A percentile compares a stretch with the other conserved stretches of the same genome.
These are phyloP conservation scores for Microplitis deprimator DNA, from an alignment of 2,888 invertebrate species.

Conservation along the genomic window DNA sequence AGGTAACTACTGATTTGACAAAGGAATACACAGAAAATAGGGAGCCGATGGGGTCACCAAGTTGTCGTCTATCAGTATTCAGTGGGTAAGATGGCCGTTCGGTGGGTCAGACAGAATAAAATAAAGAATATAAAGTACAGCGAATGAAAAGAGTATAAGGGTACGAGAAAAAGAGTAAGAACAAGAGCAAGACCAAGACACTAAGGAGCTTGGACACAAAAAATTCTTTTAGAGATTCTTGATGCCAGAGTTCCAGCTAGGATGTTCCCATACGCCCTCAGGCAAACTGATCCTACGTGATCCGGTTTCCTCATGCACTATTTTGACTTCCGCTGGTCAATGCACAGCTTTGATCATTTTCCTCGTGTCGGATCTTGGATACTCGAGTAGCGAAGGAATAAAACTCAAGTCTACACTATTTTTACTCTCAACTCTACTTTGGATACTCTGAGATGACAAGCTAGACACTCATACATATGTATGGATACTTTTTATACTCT, in stretches of 20 bases:
- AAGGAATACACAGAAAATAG: constrained; percentile 54
- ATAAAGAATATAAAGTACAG: constrained; percentile 22
- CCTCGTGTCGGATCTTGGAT: constrained; percentile 44
- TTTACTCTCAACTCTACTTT: background rate
- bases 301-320: constrained; percentile 61
- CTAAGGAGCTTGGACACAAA: constrained; percentile 55
- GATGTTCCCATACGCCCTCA: constrained; percentile 54
- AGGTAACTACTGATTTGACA: constrained; percentile 62
- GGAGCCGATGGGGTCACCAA: constrained; percentile 33
- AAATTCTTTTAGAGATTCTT: constrained; percentile 62
- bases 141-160: constrained; percentile 19
- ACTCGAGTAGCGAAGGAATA: background rate
- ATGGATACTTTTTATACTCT: constrained; percentile 24
- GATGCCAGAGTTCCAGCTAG: constrained; percentile 55
- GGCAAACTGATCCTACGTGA: constrained; percentile 66
- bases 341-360: constrained; percentile 47
- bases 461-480: constrained; percentile 36
- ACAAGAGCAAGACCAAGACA: constrained; percentile 5
- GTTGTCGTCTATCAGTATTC: constrained; percentile 56
- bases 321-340: constrained; percentile 57
- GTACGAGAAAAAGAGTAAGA: constrained; percentile 30
- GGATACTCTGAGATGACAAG: constrained; percentile 15
- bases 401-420: background rate
- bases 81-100: constrained; percentile 45
- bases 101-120: constrained; percentile 55